phyloP scores from a whole-genome alignment of 2,888 invertebrate genomes.

The Drosophila mayaguana region DNA sequence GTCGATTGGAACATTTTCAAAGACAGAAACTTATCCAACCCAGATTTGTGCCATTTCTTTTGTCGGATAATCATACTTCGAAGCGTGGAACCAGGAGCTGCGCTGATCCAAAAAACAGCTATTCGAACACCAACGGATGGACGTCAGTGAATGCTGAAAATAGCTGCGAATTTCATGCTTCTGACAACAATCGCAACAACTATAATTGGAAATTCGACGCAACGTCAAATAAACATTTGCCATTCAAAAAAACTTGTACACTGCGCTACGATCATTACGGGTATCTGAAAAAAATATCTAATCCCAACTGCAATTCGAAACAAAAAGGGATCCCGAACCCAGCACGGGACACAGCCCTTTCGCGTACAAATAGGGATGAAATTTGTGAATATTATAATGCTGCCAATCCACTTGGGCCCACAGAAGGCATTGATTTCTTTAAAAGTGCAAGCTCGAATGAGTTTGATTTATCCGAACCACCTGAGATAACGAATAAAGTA shows the following conservation, averaged over 20 bases:
- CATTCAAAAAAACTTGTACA: constrained; percentile 51
- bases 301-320: constrained; percentile 6
- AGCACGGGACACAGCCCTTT: not conserved
- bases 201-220: constrained; percentile 55
- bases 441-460: not conserved
- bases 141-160: constrained; percentile 46
- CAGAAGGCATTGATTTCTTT: constrained; percentile 3
- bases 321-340: constrained; percentile 7
- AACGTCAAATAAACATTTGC: constrained; percentile 17
- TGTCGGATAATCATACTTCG: constrained; percentile 8
- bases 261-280: constrained; percentile 81
- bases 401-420: not conserved
- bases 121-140: constrained; percentile 9
- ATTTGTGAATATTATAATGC: constrained; percentile 14
- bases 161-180: constrained; percentile 31
- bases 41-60: constrained; percentile 17
- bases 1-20: constrained; percentile 43
- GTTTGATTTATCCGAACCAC: constrained; percentile 3
- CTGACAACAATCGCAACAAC: constrained; percentile 44
- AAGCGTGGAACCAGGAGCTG: constrained; percentile 27
- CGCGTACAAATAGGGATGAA: constrained; percentile 17
- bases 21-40: constrained; percentile 15
- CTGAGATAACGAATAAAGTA: constrained; percentile 14
- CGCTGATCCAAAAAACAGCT: constrained; percentile 23
- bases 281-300: constrained; percentile 65